Base-by-base conservation (phyloP, 2,113 vertebrate genomes). In the Tonatia bakeri region DNA sequence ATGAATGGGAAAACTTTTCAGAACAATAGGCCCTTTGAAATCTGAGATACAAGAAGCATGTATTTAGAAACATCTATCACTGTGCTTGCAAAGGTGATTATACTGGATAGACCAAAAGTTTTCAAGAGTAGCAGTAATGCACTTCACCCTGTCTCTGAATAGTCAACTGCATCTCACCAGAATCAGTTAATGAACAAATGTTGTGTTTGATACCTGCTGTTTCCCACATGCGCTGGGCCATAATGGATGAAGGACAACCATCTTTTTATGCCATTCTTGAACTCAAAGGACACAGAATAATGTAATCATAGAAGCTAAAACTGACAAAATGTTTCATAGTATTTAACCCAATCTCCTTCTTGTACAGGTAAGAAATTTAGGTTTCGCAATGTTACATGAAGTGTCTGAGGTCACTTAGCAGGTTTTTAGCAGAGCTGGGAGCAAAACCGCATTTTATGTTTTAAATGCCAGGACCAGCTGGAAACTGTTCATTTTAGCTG, bases 401-500 rank as follows among this genome's bases (percentile, higher is more conserved):
- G 6, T 54, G 1, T 36, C 65, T 17, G 64, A 80, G 31, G 56
- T 90, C 31, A 61, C 81, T 88, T 75, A 28, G 11, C 2, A n/a
- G 8, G 26, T 84, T 65, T 52, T 24, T 70, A 59, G 64, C 40
- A 69, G 40, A 80, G 26, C 11, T 45, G 50, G 12, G 16, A 64
- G 31, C 56, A 19, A 40, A 93, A 88, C 40, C 28, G 50, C 9
- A n/a, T 10, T 33, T 87, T 70, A 7, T 38, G 45, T 43, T 93
- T 95, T 69, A 93, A 73, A 67, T 84, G 87, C 24, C 64, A 91
- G 26, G 80, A 47, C 20, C 24, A 85, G 61, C 36, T 81, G 15
- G 43, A 91, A 83, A 87, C 36, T 79, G 15, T 70, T 92, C 45
- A 45, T 93, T 93, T 90, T 88, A 88, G 36, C 40, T 88, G 15